A percentile compares a stretch with the other conserved stretches of the same genome.
These are phyloP conservation scores for Oncorhynchus kisutch DNA, from an alignment of 2,113 vertebrate species.

Conservation along the genomic window DNA sequence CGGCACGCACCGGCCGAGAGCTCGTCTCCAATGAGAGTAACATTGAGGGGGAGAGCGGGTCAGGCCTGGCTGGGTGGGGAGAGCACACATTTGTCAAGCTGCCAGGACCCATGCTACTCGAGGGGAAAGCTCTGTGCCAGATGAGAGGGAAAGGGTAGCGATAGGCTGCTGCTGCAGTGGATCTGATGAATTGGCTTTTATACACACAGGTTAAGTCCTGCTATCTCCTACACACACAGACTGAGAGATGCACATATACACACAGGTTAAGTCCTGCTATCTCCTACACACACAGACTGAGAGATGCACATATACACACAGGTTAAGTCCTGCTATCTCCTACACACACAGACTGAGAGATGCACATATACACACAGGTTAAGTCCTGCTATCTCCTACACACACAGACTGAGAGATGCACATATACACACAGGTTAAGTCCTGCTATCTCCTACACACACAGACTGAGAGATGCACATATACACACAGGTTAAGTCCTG, in stretches of 20 bases:
- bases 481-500: no score
- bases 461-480: no score
- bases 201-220: no score
- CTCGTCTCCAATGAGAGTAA: constrained; percentile 9
- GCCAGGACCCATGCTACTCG: not conserved
- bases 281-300: not conserved
- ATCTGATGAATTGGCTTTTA: constrained; percentile 11
- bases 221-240: not conserved
- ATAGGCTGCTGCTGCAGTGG: not conserved
- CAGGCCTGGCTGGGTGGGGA: not conserved
- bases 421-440: no score
- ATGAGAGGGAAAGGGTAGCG: not conserved
- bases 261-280: not conserved
- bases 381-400: no score
- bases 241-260: not conserved
- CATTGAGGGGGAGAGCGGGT: not conserved
- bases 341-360: no score
- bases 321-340: no score
- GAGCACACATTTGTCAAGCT: constrained; percentile 13
- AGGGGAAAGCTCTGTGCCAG: not conserved
- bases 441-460: no score
- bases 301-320: not conserved
- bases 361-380: no score
- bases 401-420: no score
- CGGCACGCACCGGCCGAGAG: not conserved